Percentiles rank a stretch among this genome's conserved stretches.
phyloP scores from a whole-genome alignment of 1,140 invertebrate species.

The Lanistes nyassanus region DNA sequence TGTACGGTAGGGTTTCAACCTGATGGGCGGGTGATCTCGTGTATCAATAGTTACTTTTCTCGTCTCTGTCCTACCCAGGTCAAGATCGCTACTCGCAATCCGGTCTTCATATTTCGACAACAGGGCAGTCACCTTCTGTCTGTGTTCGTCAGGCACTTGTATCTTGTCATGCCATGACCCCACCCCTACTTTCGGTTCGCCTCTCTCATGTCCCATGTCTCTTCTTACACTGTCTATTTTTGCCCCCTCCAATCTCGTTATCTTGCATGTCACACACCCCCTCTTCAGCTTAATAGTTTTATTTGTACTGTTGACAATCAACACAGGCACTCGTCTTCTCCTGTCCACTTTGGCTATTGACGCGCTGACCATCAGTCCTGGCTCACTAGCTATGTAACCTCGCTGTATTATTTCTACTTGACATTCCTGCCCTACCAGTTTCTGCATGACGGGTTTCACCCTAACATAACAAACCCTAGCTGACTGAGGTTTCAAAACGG shows the following conservation, averaged over 20 bases:
- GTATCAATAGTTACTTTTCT: too few species aligned
- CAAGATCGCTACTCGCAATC: too few species aligned
- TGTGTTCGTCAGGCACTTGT: too few species aligned
- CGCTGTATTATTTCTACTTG: neutral
- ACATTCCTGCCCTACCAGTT: neutral
- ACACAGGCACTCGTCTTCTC: constrained; percentile 9
- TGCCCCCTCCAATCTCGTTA: neutral
- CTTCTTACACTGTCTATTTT: neutral
- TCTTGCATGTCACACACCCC: constrained; percentile 20
- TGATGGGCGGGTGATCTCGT: constrained; percentile 30
- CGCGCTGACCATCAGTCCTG: constrained; percentile 28
- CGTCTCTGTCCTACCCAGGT: too few species aligned
- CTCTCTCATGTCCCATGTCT: neutral
- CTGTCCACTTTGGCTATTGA: constrained; percentile 12
- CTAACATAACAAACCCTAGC: too few species aligned
- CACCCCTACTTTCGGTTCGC: neutral
- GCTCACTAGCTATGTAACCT: constrained; percentile 25
- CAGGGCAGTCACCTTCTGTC: too few species aligned
- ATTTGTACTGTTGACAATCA: constrained; percentile 31
- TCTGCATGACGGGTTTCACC: neutral
- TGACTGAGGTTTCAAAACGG: constrained; percentile 10
- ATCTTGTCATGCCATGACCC: neutral
- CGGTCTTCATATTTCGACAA: too few species aligned
- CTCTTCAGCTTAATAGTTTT: constrained; percentile 12
- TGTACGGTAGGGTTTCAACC: constrained; percentile 36